These are phyloP conservation scores for Chrysotoxum bicinctum DNA, from an alignment of 2,888 invertebrate genomes.

Conservation along the genomic window DNA sequence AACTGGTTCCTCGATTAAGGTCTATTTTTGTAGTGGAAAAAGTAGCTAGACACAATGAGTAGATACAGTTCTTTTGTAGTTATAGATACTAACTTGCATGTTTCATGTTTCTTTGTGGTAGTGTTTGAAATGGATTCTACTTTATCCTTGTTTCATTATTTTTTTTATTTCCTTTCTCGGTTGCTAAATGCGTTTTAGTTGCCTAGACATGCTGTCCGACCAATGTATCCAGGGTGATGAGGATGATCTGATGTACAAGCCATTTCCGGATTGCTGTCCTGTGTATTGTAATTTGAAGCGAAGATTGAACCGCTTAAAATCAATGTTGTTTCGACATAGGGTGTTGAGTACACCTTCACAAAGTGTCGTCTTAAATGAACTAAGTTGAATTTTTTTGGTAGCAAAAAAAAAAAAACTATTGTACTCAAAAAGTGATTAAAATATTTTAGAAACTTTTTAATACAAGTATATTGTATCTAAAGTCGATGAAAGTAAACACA, in stretches of 20 bases:
- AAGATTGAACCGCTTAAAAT: slow-evolving; percentile 79
- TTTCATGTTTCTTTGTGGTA: slow-evolving; percentile 22
- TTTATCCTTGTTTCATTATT: slow-evolving; percentile 28
- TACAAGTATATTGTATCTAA: neutral
- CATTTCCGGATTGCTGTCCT: slow-evolving; percentile 80
- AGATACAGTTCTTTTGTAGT: slow-evolving; percentile 74
- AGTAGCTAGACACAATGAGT: slow-evolving; percentile 80
- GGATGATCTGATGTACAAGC: slow-evolving; percentile 80
- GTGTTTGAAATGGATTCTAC: slow-evolving; percentile 14
- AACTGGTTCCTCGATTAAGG: slow-evolving; percentile 79
- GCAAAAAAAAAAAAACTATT: neutral
- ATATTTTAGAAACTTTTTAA: neutral
- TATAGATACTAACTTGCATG: slow-evolving; percentile 40
- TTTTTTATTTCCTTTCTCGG: slow-evolving; percentile 17
- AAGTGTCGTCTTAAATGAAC: slow-evolving; percentile 62
- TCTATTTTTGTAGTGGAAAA: slow-evolving; percentile 81
- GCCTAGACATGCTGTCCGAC: slow-evolving; percentile 79
- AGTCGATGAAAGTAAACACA: neutral
- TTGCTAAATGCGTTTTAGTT: slow-evolving; percentile 74
- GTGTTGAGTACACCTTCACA: slow-evolving; percentile 73
- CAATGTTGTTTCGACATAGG: slow-evolving; percentile 79
- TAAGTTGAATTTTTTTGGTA: slow-evolving; percentile 30
- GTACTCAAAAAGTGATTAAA: neutral
- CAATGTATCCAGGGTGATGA: slow-evolving; percentile 80
- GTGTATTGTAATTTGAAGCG: slow-evolving; percentile 80